phyloP scores from a whole-genome alignment of 1,140 invertebrate species.

The Palaemon carinicauda region DNA sequence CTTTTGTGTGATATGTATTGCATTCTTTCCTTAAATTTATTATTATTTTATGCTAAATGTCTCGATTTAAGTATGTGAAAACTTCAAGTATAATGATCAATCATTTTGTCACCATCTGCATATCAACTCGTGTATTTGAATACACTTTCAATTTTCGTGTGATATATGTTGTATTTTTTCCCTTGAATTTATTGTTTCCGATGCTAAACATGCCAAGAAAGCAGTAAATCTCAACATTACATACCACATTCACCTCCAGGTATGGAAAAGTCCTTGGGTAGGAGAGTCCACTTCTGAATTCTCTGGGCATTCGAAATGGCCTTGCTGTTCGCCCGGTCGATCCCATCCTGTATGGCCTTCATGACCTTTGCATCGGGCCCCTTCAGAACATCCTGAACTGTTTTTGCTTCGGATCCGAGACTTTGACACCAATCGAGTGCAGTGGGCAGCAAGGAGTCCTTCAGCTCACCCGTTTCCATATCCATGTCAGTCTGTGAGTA shows the following conservation, averaged over 20 bases:
- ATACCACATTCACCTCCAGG: conserved; percentile 86
- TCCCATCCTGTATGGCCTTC: conserved; percentile 79
- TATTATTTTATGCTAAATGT: too few relatives aligned
- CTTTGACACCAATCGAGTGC: conserved; percentile 76
- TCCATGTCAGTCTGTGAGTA: conserved; percentile 77
- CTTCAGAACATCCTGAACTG: conserved; percentile 76
- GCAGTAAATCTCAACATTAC: not conserved
- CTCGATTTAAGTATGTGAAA: too few relatives aligned
- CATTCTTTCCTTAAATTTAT: too few relatives aligned
- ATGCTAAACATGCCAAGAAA: too few relatives aligned
- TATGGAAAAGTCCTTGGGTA: conserved; percentile 87
- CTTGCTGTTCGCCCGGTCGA: conserved; percentile 79
- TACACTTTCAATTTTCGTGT: too few relatives aligned
- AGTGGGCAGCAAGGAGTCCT: conserved; percentile 74
- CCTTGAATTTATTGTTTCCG: too few relatives aligned
- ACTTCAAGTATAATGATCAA: too few relatives aligned
- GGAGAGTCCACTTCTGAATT: conserved; percentile 87
- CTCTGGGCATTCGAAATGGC: conserved; percentile 88
- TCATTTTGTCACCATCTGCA: too few relatives aligned
- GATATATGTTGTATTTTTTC: too few relatives aligned
- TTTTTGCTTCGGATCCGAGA: conserved; percentile 74
- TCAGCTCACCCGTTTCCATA: conserved; percentile 73
- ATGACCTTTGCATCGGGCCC: conserved; percentile 66
- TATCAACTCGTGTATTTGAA: not conserved
- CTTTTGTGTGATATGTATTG: too few relatives aligned